Evolutionary conservation across 2,797 vertebrate species (phyloP).

Genomic region (Pteronotus mesoamericanus): DNA sequence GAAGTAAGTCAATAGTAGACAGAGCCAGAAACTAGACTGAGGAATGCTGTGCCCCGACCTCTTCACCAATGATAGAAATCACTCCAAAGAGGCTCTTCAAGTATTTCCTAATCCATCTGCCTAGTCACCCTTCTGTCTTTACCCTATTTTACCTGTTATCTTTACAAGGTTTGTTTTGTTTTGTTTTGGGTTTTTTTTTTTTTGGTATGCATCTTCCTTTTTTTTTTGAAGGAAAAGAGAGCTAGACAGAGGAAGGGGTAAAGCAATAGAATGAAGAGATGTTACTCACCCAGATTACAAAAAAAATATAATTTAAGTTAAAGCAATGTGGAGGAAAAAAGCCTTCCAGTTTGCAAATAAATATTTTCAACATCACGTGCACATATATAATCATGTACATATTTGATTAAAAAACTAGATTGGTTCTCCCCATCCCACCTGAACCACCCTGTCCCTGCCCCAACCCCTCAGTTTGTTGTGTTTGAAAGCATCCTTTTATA

Average conservation of each 20-base stretch:
- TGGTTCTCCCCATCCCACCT: background rate
- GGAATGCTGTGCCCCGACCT: background rate
- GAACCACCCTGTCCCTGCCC: background rate
- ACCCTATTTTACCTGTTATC: slow-evolving; percentile 25
- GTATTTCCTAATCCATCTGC: background rate
- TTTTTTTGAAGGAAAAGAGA: slow-evolving; percentile 62
- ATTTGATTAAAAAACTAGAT: slow-evolving; percentile 3
- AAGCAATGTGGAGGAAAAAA: background rate
- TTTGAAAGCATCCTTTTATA: slow-evolving; percentile 2
- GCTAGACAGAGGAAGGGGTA: slow-evolving; percentile 69
- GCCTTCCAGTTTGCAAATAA: background rate
- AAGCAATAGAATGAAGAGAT: slow-evolving; percentile 40
- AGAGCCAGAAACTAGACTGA: background rate
- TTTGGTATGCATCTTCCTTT: slow-evolving; percentile 53
- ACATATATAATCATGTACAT: background rate
- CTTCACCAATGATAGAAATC: background rate
- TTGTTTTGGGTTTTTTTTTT: slow-evolving; percentile 27
- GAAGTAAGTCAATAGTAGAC: slow-evolving; percentile 63
- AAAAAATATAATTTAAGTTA: background rate
- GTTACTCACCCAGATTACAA: slow-evolving; percentile 56
- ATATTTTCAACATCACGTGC: background rate
- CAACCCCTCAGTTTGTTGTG: background rate
- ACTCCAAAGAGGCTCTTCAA: background rate
- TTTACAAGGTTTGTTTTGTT: slow-evolving; percentile 36
- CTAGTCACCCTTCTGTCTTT: slow-evolving; percentile 49